Conservation (phyloP, 2,797 vertebrate species). For the Sandelia bainsii region DNA sequence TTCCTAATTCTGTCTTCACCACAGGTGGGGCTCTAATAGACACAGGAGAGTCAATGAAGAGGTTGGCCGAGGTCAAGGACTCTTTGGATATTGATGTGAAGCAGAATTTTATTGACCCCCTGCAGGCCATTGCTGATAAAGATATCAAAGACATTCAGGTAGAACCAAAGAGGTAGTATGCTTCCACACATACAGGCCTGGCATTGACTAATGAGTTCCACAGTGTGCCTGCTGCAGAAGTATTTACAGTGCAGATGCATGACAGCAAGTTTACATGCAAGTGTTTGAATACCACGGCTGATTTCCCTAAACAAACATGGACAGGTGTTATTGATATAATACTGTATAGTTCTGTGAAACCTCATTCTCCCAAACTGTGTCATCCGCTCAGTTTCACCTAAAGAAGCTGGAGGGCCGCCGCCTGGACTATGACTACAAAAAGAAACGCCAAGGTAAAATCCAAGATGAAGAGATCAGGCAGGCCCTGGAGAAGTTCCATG, state of each 20-base stretch:
- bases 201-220: slow-evolving; percentile 26
- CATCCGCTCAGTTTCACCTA: slow-evolving; percentile 88
- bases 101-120: slow-evolving; percentile 97
- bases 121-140: slow-evolving; percentile 94
- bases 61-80: slow-evolving; percentile 93
- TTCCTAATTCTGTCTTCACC: slow-evolving; percentile 10
- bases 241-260: not conserved
- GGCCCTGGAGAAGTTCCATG: slow-evolving; percentile 95
- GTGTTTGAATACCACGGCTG: not conserved
- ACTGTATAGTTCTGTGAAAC: not conserved
- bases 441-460: slow-evolving; percentile 98
- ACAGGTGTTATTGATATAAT: not conserved
- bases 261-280: not conserved
- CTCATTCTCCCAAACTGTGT: not conserved
- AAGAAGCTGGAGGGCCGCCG: slow-evolving; percentile 96
- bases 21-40: slow-evolving; percentile 91
- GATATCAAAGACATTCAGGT: slow-evolving; percentile 99
- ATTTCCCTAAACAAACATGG: not conserved
- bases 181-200: not conserved
- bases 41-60: slow-evolving; percentile 94
- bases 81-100: slow-evolving; percentile 97
- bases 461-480: slow-evolving; percentile 91
- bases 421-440: slow-evolving; percentile 98
- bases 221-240: not conserved
- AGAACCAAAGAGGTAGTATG: slow-evolving; percentile 30